A percentile compares a stretch with the other conserved stretches of the same genome.
Conservation (phyloP, 1,140 invertebrate genomes). For the Bicyclus anynana region DNA sequence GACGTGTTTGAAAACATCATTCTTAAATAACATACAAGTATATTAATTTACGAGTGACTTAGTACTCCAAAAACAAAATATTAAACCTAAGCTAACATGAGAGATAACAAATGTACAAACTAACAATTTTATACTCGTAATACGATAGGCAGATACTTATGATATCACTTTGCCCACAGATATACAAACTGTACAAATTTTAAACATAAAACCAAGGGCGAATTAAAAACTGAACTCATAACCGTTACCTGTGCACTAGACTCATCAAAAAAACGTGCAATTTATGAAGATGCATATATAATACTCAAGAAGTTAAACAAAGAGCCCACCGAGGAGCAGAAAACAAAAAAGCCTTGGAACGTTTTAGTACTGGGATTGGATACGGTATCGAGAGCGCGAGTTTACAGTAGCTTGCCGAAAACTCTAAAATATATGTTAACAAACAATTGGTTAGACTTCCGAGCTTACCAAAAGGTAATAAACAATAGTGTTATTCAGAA, state of each 20-base stretch:
- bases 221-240: constrained; percentile 41
- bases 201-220: constrained; percentile 28
- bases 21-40: too few relatives aligned
- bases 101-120: too few relatives aligned
- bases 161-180: constrained; percentile 18
- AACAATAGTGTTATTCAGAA: too few relatives aligned
- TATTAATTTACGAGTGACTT: too few relatives aligned
- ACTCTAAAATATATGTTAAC: constrained; percentile 82
- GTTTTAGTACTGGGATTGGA: constrained; percentile 89
- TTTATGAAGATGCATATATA: constrained; percentile 49
- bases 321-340: not conserved
- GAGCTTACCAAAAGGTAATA: constrained; percentile 74
- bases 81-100: too few relatives aligned
- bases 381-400: constrained; percentile 88
- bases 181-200: constrained; percentile 37
- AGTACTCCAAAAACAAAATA: too few relatives aligned
- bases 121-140: too few relatives aligned
- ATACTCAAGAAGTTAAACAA: constrained; percentile 37
- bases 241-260: constrained; percentile 36
- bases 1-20: too few relatives aligned
- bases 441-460: constrained; percentile 75
- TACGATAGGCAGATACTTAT: too few relatives aligned
- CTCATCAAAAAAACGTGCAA: constrained; percentile 14
- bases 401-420: constrained; percentile 86
- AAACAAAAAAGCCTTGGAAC: constrained; percentile 64